Evolutionary conservation across 23 tunicate genomes (phyloP), one percentile per base, ranked within the genome.

Genomic region (Ciona savignyi): DNA sequence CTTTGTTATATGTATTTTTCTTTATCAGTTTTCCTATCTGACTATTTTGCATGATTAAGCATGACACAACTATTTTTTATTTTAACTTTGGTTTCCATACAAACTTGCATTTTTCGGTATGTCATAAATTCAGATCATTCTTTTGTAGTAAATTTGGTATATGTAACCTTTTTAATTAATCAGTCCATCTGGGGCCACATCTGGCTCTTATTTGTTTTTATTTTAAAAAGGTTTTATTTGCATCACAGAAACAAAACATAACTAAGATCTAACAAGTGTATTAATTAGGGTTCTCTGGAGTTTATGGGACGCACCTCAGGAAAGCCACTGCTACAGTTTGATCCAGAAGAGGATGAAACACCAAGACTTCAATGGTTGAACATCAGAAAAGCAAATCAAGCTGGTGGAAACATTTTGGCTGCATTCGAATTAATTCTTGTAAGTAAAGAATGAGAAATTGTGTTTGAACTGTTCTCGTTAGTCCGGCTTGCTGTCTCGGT

Each of bases 281-380:
- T 31, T 35, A 22, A n/a, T n/a, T 68, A 91, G 97, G 91, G 97
- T 1, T 70, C 75, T 34, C 60, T 84, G 32, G 97, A 84, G 51
- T 91, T 91, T 65, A 91, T 91, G 97, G 91, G 97, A 0, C 78
- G 97, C n/a, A 71, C 97, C 4, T 32, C 63, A 27, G 82, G 80
- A 22, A 77, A 72, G 60, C 86, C 87, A 0, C 23, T 85, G 42
- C 66, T 91, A 51, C 75, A 80, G 76, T 77, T 91, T 34, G 79
- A 85, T 63, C 76, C 92, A 25, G 71, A 62, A 30, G 97, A 84
- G 1, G 76, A 70, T 27, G 35, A 35, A 0, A 49, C 65, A 27
- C 82, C 92, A 22, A 61, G 74, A 49, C 62, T 91, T 32, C 68
- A 67, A 0, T 91, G 97, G 97, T 63, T 35, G 4, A 81, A 81